These are phyloP conservation scores for Danio tinwini DNA, from an alignment of 2,797 vertebrate genomes.

Conservation along the genomic window DNA sequence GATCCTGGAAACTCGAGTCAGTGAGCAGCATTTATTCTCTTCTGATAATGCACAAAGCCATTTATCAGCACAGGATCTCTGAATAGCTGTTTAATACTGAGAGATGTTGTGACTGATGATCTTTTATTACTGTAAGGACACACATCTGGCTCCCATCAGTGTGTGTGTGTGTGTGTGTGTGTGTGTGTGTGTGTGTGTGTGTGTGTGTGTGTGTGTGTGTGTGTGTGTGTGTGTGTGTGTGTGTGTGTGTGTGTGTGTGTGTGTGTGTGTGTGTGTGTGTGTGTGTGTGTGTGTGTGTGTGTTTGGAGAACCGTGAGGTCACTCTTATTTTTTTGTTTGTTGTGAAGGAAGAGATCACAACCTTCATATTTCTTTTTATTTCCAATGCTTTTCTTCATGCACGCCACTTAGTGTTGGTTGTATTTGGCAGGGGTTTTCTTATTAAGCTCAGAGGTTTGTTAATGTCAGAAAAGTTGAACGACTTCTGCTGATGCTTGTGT, in stretches of 20 bases:
- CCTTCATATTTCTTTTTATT: slow-evolving; percentile 58
- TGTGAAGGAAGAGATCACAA: slow-evolving; percentile 76
- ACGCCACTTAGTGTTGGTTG: background rate
- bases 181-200: slow-evolving; percentile 66
- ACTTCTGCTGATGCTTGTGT: no score
- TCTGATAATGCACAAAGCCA: background rate
- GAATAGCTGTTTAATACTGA: background rate
- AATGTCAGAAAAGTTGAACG: no score
- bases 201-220: no score
- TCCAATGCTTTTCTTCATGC: background rate
- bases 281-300: slow-evolving; percentile 62
- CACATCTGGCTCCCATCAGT: slow-evolving; percentile 68
- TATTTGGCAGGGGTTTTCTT: background rate
- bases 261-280: no score
- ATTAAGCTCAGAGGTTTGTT: background rate
- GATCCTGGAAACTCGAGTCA: no score
- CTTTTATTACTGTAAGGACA: slow-evolving; percentile 53
- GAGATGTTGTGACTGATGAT: background rate
- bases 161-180: no score
- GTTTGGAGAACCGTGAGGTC: slow-evolving; percentile 79
- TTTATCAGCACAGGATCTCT: background rate
- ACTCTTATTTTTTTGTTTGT: slow-evolving; percentile 74
- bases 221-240: no score
- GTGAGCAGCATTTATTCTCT: no score
- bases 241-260: slow-evolving; percentile 67